Conservation (phyloP, 1,140 invertebrate species). For the Anoplophora glabripennis region DNA sequence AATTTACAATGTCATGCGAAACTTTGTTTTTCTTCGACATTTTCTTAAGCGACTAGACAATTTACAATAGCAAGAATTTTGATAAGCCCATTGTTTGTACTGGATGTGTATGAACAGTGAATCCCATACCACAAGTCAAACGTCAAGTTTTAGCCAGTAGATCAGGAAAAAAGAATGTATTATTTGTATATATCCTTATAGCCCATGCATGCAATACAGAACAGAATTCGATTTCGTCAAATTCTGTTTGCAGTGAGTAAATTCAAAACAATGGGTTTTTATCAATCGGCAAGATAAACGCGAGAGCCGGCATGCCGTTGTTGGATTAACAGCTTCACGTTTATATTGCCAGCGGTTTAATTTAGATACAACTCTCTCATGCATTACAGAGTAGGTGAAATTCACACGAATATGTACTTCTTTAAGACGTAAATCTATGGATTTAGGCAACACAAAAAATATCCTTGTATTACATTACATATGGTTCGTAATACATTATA, state of each 20-base stretch:
- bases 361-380: too few species aligned
- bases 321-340: too few species aligned
- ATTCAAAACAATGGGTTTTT: slow-evolving; percentile 38
- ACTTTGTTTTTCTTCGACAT: not conserved
- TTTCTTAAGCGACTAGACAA: slow-evolving; percentile 4
- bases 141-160: not conserved
- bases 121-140: slow-evolving; percentile 36
- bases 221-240: slow-evolving; percentile 15
- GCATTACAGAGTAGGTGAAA: too few species aligned
- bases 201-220: slow-evolving; percentile 29
- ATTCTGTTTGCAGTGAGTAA: slow-evolving; percentile 12
- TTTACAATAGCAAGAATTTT: slow-evolving; percentile 18
- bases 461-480: too few species aligned
- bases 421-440: too few species aligned
- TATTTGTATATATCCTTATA: slow-evolving; percentile 1
- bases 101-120: not conserved
- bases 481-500: not conserved
- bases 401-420: too few species aligned
- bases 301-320: not conserved
- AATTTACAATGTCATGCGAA: not conserved
- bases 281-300: slow-evolving; percentile 19
- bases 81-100: slow-evolving; percentile 34
- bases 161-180: not conserved
- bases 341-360: not conserved
- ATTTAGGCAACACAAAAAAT: too few species aligned